Percentiles rank a stretch among this genome's conserved stretches.
Evolutionary conservation across 2,797 vertebrate species (phyloP).

Genomic region (Leuciscus waleckii): DNA sequence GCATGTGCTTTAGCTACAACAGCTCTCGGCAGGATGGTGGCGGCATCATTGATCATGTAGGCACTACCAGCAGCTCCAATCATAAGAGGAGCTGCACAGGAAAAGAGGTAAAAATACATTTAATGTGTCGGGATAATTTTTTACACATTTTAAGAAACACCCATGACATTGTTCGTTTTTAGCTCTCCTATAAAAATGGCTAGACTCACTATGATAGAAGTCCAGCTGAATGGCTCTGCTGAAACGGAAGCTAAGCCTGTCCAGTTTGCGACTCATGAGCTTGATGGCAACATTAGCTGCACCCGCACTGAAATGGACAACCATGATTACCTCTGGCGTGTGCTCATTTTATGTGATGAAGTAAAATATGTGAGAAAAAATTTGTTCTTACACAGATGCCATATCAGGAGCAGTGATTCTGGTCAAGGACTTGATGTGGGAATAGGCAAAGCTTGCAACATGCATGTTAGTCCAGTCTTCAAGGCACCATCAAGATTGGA

Average conservation of each 20-base stretch:
- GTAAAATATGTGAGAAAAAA: rapidly evolving
- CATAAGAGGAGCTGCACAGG: conserved; percentile 73
- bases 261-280: conserved; percentile 76
- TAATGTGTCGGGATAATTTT: neutral
- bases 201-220: conserved; percentile 78
- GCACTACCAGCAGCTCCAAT: conserved; percentile 78
- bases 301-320: conserved; percentile 79
- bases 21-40: conserved; percentile 74
- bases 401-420: conserved; percentile 81
- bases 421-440: conserved; percentile 81
- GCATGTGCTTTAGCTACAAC: conserved; percentile 73
- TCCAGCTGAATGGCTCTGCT: conserved; percentile 79
- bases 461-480: conserved; percentile 78
- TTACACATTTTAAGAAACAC: neutral
- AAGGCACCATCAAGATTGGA: conserved; percentile 73
- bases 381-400: conserved; percentile 79
- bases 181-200: neutral
- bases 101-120: neutral
- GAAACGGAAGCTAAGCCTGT: conserved; percentile 72
- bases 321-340: conserved; percentile 67
- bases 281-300: conserved; percentile 83
- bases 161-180: too few relatives aligned
- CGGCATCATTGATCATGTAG: conserved; percentile 79
- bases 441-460: conserved; percentile 83
- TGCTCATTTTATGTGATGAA: conserved; percentile 11